Conservation (phyloP, 2,888 invertebrate species). For the Diadegma fenestrale region DNA sequence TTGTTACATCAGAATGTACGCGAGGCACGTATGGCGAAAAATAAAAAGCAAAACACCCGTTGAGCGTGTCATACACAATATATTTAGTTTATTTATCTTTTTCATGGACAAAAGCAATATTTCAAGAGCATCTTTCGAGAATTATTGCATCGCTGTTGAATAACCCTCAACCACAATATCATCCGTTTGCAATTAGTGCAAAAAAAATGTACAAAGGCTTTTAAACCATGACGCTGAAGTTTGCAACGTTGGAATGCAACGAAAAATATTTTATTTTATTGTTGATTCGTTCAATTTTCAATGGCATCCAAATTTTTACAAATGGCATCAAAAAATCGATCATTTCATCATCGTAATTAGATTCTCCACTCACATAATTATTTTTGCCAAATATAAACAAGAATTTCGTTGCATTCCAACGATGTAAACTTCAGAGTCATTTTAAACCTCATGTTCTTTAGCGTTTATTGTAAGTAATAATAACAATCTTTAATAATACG, state of each 20-base stretch:
- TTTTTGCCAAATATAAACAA: too few species aligned
- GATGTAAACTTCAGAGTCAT: too few species aligned
- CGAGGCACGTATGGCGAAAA: slow-evolving; percentile 14
- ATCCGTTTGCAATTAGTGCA: slow-evolving; percentile 39
- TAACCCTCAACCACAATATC: slow-evolving; percentile 41
- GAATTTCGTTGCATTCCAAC: too few species aligned
- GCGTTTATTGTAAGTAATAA: slow-evolving; percentile 18
- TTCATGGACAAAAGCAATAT: slow-evolving; percentile 31
- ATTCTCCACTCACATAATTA: too few species aligned
- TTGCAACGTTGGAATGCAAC: too few species aligned
- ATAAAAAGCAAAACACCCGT: slow-evolving; percentile 48
- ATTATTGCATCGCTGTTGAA: slow-evolving; percentile 18
- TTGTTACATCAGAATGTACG: slow-evolving; percentile 48
- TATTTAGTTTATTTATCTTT: slow-evolving; percentile 52
- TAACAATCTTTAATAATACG: slow-evolving; percentile 22
- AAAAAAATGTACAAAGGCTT: slow-evolving; percentile 53
- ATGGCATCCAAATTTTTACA: too few species aligned
- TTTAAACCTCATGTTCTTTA: slow-evolving; percentile 38
- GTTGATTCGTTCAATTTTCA: too few species aligned
- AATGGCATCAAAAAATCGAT: too few species aligned
- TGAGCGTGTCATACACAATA: slow-evolving; percentile 51
- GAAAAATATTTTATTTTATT: too few species aligned
- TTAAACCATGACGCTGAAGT: too few species aligned
- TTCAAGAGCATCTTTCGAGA: slow-evolving; percentile 19
- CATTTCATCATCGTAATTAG: too few species aligned